Percentiles rank a stretch among this genome's conserved stretches.
Conservation (phyloP, 2,113 vertebrate species). For the Hymenochirus boettgeri region DNA sequence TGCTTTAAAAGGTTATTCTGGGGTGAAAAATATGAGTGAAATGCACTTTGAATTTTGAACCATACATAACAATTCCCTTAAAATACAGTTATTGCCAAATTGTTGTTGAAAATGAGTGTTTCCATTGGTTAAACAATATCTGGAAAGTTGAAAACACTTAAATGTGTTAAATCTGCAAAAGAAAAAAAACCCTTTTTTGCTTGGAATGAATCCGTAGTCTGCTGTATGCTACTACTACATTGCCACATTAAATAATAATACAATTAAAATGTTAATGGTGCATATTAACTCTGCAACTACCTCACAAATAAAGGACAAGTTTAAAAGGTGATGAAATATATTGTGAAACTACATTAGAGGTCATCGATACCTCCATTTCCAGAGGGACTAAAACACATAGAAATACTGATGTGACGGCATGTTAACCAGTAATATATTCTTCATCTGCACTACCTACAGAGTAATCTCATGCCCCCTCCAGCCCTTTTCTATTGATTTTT, state of each 20-base stretch:
- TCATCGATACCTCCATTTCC: constrained; percentile 35
- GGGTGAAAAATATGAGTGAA: too few species aligned
- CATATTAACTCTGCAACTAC: constrained; percentile 26
- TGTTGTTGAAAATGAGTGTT: too few species aligned
- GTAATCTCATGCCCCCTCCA: constrained; percentile 31
- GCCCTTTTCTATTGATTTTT: constrained; percentile 39
- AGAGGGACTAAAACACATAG: constrained; percentile 33
- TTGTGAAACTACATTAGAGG: constrained; percentile 40
- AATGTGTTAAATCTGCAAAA: too few species aligned
- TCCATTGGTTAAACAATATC: too few species aligned
- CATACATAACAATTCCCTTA: too few species aligned
- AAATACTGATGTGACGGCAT: constrained; percentile 37
- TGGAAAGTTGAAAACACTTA: too few species aligned
- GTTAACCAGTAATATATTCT: constrained; percentile 38
- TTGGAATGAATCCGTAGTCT: background rate
- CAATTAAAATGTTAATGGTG: constrained; percentile 28
- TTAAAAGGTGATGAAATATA: constrained; percentile 26
- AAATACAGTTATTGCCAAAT: too few species aligned
- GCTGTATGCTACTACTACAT: background rate
- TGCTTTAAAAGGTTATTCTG: too few species aligned
- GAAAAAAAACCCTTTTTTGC: too few species aligned
- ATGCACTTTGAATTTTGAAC: too few species aligned
- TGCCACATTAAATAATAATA: background rate
- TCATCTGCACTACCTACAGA: constrained; percentile 31
- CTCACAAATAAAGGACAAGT: background rate